Percentiles rank a stretch among this genome's conserved stretches.
phyloP scores from a whole-genome alignment of 2,888 invertebrate genomes.

The Stegana nigrithorax region DNA sequence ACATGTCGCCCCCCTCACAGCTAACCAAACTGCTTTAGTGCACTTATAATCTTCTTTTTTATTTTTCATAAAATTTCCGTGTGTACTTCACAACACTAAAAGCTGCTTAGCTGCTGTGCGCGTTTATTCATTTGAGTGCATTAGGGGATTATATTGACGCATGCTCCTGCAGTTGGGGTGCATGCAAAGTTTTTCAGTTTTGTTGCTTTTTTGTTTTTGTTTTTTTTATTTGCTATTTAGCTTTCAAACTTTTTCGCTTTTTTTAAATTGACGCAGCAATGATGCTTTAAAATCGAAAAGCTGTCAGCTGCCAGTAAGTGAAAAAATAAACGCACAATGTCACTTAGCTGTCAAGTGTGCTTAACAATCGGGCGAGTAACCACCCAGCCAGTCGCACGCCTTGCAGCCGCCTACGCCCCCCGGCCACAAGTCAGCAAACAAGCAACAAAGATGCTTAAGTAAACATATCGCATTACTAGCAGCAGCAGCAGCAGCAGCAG shows the following conservation, averaged over 20 bases:
- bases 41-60: slow-evolving; percentile 15
- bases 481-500: slow-evolving; percentile 32
- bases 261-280: slow-evolving; percentile 20
- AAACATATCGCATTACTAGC: slow-evolving; percentile 50
- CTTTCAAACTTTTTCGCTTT: neutral
- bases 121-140: slow-evolving; percentile 6
- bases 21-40: slow-evolving; percentile 34
- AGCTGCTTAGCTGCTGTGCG: neutral
- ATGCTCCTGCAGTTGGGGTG: neutral
- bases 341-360: slow-evolving; percentile 12
- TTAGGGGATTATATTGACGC: neutral
- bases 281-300: slow-evolving; percentile 45
- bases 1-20: slow-evolving; percentile 10
- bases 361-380: neutral
- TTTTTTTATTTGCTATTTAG: neutral
- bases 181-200: too few relatives aligned
- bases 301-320: slow-evolving; percentile 50
- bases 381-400: neutral
- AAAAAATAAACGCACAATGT: slow-evolving; percentile 16
- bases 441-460: too few relatives aligned
- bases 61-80: neutral
- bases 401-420: neutral
- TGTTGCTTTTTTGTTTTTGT: slow-evolving; percentile 53
- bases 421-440: slow-evolving; percentile 9
- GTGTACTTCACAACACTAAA: neutral